phyloP scores from a whole-genome alignment of 2,888 invertebrate species.

The Caenorhabditis sp. region DNA sequence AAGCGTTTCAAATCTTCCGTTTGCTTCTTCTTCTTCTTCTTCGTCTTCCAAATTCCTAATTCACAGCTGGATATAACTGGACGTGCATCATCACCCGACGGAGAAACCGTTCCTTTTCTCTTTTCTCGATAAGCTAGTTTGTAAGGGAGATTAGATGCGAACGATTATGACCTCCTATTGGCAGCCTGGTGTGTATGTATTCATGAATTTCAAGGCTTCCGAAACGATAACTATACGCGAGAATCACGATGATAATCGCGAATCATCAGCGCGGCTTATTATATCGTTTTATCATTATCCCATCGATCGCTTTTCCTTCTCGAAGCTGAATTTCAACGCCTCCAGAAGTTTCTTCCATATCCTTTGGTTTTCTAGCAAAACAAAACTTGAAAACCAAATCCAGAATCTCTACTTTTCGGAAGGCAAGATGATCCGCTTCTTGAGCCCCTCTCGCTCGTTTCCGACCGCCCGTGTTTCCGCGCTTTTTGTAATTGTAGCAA shows the following conservation, averaged over 20 bases:
- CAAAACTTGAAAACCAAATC: too few relatives aligned
- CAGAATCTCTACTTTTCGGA: slow-evolving; percentile 8
- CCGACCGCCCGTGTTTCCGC: not conserved
- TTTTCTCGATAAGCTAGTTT: slow-evolving; percentile 54
- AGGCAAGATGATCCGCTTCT: slow-evolving; percentile 45
- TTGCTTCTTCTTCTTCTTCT: too few relatives aligned
- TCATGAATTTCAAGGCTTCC: too few relatives aligned
- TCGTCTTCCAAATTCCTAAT: not conserved
- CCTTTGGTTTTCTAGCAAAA: too few relatives aligned
- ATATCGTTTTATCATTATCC: too few relatives aligned
- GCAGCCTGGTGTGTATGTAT: slow-evolving; percentile 1
- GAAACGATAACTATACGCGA: slow-evolving; percentile 40
- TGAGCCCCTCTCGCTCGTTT: not conserved
- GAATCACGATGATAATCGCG: slow-evolving; percentile 21
- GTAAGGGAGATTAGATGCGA: slow-evolving; percentile 49
- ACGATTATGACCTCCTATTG: slow-evolving; percentile 53
- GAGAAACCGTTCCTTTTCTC: slow-evolving; percentile 23
- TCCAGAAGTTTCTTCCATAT: too few relatives aligned
- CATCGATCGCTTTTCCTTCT: too few relatives aligned
- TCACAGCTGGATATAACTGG: slow-evolving; percentile 22
- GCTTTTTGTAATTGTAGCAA: not conserved
- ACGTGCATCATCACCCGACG: slow-evolving; percentile 9
- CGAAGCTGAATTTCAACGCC: too few relatives aligned
- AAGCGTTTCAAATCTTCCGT: not conserved
- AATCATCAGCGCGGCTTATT: too few relatives aligned